Conservation (phyloP, 2,113 vertebrate species). For the Caloenas nicobarica region DNA sequence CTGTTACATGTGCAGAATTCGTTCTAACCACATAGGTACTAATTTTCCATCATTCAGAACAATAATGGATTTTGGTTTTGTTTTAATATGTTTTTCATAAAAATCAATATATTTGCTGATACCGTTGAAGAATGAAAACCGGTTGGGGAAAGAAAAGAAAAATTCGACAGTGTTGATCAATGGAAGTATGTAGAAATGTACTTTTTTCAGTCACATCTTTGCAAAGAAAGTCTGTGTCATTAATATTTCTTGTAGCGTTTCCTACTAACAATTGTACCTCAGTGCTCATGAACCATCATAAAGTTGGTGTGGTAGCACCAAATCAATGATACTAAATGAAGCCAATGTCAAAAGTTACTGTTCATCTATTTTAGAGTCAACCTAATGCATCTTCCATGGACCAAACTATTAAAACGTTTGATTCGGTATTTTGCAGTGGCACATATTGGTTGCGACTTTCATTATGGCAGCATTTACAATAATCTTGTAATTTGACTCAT, state of each 20-base stretch:
- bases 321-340: not conserved
- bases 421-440: not conserved
- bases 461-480: not conserved
- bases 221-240: not conserved
- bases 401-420: not conserved
- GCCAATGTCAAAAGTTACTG: not conserved
- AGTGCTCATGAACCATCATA: not conserved
- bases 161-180: not conserved
- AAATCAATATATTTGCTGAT: not conserved
- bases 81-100: not conserved
- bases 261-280: not conserved
- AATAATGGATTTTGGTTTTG: not conserved
- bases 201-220: not conserved
- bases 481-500: not conserved
- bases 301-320: not conserved
- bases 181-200: not conserved
- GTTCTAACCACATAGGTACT: not conserved
- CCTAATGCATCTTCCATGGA: not conserved
- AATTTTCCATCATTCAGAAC: not conserved
- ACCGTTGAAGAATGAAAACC: not conserved
- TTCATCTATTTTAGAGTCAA: not conserved
- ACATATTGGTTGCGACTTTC: not conserved
- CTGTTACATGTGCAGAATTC: not conserved
- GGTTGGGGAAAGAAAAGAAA: not conserved
- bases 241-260: not conserved